A percentile compares a stretch with the other conserved stretches of the same genome.
Evolutionary conservation across 2,113 vertebrate genomes (phyloP).

Genomic region (Neoarius graeffei): DNA sequence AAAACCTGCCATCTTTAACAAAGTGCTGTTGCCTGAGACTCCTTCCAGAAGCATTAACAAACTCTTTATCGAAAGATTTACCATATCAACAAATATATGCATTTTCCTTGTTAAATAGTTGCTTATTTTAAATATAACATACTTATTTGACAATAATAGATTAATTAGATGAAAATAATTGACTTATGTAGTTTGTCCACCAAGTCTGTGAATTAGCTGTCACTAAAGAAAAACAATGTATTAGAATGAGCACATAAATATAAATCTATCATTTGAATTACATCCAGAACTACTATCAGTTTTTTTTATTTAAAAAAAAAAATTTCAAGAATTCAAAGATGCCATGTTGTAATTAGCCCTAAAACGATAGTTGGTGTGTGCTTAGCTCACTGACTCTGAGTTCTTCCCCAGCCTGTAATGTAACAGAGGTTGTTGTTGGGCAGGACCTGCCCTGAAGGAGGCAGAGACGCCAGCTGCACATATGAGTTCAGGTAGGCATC

Average conservation of each 20-base stretch:
- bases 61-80: background rate
- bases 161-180: background rate
- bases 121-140: background rate
- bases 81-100: background rate
- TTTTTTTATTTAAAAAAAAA: background rate
- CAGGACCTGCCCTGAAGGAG: conserved; percentile 74
- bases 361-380: background rate
- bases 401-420: conserved; percentile 87
- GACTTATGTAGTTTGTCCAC: background rate
- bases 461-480: conserved; percentile 78
- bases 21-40: background rate
- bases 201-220: background rate
- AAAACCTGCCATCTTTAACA: background rate
- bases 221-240: background rate
- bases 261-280: background rate
- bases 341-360: background rate
- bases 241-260: background rate
- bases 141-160: background rate
- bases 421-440: conserved; percentile 80
- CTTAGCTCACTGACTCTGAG: conserved; percentile 75
- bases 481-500: conserved; percentile 75
- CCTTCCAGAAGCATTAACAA: background rate
- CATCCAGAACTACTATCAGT: too few species aligned
- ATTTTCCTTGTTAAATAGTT: background rate
- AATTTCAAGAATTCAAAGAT: background rate